Conservation (phyloP, 2,113 vertebrate species). For the Nothobranchius furzeri region DNA sequence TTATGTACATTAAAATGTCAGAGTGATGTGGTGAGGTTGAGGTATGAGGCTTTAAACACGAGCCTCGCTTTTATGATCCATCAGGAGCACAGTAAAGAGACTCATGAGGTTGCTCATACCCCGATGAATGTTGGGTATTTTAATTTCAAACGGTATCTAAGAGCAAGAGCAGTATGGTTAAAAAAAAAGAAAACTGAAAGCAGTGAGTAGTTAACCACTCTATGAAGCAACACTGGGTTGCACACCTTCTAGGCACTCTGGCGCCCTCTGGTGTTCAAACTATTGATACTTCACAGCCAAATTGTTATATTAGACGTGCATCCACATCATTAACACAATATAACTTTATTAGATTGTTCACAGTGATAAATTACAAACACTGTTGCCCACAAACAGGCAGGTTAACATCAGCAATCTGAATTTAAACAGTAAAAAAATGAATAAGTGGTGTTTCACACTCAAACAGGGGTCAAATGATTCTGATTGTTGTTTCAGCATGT, state of each 20-base stretch:
- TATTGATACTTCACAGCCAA: too few relatives aligned
- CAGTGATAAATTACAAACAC: constrained; percentile 69
- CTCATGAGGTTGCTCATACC: constrained; percentile 7
- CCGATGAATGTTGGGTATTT: constrained; percentile 6
- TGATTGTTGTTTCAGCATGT: not conserved
- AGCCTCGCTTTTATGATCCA: constrained; percentile 18
- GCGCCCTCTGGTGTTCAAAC: constrained; percentile 59
- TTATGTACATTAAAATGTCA: constrained; percentile 35
- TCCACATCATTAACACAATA: constrained; percentile 49
- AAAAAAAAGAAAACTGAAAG: not conserved
- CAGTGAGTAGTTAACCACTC: not conserved
- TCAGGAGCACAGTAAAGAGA: constrained; percentile 13
- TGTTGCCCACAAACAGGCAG: constrained; percentile 44
- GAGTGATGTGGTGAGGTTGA: constrained; percentile 5
- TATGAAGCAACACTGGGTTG: too few relatives aligned
- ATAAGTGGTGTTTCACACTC: constrained; percentile 35
- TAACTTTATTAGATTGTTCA: constrained; percentile 60
- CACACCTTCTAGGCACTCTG: not conserved
- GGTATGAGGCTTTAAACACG: constrained; percentile 29
- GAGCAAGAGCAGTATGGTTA: constrained; percentile 12
- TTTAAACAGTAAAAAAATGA: constrained; percentile 31
- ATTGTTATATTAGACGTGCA: not conserved
- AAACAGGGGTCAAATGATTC: constrained; percentile 10
- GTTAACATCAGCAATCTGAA: constrained; percentile 37
- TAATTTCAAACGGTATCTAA: constrained; percentile 18